phyloP scores from a whole-genome alignment of 2,113 vertebrate genomes.

The Rhinoderma darwinii region DNA sequence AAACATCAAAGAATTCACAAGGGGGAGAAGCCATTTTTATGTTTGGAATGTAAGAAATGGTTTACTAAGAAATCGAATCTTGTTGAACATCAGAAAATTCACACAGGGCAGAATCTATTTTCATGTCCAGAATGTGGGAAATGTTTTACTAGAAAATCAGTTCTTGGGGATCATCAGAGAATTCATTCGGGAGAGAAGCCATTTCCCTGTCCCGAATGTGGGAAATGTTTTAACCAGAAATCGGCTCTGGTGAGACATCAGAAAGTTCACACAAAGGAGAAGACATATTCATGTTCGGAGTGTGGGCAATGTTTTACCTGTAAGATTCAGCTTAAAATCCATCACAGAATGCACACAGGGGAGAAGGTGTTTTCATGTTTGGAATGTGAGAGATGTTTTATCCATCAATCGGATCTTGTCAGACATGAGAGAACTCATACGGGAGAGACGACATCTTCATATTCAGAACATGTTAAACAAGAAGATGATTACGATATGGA shows the following conservation, averaged over 20 bases:
- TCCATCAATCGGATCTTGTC: not conserved
- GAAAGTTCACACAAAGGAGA: not conserved
- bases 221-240: not conserved
- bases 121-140: not conserved
- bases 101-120: not conserved
- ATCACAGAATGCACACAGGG: not conserved
- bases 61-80: not conserved
- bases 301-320: not conserved
- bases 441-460: not conserved
- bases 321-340: not conserved
- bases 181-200: conserved; percentile 12
- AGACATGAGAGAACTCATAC: not conserved
- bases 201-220: not conserved
- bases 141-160: not conserved
- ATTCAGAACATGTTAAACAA: not conserved
- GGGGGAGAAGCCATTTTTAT: not conserved
- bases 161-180: not conserved
- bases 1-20: not conserved
- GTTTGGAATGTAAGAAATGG: conserved; percentile 11
- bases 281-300: not conserved
- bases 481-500: not conserved
- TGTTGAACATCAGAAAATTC: not conserved
- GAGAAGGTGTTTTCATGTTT: not conserved
- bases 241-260: not conserved
- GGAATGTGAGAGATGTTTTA: not conserved